Conservation (phyloP, 2,797 vertebrate genomes). For the Alca torda region DNA sequence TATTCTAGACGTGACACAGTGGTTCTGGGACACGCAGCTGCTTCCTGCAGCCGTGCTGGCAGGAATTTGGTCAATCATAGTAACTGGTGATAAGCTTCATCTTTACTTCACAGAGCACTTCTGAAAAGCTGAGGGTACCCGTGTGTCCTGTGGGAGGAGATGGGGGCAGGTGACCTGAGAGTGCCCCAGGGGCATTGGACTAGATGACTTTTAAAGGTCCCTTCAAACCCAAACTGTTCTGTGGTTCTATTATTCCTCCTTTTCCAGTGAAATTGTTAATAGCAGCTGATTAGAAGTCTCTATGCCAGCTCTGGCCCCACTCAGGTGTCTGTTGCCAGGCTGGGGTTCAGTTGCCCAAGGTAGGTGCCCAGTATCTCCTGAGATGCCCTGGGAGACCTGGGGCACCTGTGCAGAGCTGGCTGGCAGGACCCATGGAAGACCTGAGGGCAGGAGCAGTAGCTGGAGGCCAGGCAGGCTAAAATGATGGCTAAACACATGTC, state of each 20-base stretch:
- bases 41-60: not conserved
- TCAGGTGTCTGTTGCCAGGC: not conserved
- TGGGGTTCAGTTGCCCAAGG: not conserved
- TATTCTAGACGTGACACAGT: rapidly evolving
- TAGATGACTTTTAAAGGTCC: not conserved
- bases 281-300: not conserved
- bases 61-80: not conserved
- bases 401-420: not conserved
- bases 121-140: rapidly evolving
- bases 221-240: not conserved
- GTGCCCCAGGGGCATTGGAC: not conserved
- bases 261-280: not conserved
- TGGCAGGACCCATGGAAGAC: not conserved
- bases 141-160: not conserved
- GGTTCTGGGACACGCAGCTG: not conserved
- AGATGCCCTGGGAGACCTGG: not conserved
- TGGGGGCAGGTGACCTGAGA: not conserved
- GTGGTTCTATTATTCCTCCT: not conserved
- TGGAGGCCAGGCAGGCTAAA: not conserved
- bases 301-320: not conserved
- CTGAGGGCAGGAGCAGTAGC: not conserved
- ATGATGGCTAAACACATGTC: not conserved
- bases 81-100: not conserved
- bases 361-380: not conserved
- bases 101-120: not conserved